Base-by-base conservation (phyloP, 2,888 invertebrate genomes). In the Meghimatium bilineatum region DNA sequence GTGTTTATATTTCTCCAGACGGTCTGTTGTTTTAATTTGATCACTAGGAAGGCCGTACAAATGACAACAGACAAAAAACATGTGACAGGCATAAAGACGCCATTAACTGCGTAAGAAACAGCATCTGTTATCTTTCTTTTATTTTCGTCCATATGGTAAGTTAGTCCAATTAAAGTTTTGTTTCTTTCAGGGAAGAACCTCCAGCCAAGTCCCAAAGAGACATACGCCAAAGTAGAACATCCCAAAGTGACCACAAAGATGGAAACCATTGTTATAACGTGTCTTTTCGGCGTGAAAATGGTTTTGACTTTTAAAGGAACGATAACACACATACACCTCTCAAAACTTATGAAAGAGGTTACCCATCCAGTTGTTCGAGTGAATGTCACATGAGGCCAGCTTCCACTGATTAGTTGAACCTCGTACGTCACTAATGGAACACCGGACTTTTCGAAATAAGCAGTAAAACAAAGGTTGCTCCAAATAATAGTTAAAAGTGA, bases 381-480 rank as follows among this genome's bases (percentile, higher is more conserved):
- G 36, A 80, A 80, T 1, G 32, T 26, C 6, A 80, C 72, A 32
- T 72, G 80, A 17, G 72, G 71, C 80, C 80, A 80, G 32, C 80
- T 72, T 20, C 80, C 80, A 14, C 56, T 71, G 1, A 80, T 52
- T 1, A 66, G 17, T 0, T 66, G 67, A 10, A 67, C 52, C 29
- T 79, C 79, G 6, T 29, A 20, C 0, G 67, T 23, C 0, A 49
- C 32, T 29, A 79, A 10, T 8, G 66, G 63, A 14, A 66, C 14
- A 17, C 3, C 79, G 8, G 67, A 29, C 20, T 66, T 34, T 29
- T n/a, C 2, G 20, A 79, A 10, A n/a, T 29, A 44, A 0, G 79
- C 29, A 29, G 17, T 67, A 34, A 49, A 79, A 52, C 79, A 79
- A 0, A 79, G 67, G 32, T 44, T 79, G 26, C 29, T 79, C 79